phyloP scores from a whole-genome alignment of 2,888 invertebrate species.

The Spodoptera exigua region DNA sequence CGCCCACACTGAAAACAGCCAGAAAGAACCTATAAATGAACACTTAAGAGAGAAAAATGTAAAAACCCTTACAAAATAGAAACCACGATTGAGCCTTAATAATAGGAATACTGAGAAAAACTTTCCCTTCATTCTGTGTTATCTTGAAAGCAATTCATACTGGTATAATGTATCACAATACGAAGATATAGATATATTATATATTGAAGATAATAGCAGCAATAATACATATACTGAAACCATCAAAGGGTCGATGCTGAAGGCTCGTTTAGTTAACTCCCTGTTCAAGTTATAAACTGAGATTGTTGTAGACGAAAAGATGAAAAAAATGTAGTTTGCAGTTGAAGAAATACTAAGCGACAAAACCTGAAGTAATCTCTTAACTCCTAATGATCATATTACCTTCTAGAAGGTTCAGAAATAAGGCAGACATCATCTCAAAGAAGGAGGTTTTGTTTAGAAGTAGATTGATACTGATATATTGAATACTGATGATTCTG shows the following conservation, averaged over 20 bases:
- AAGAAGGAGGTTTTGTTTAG: no score
- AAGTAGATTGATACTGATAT: no score
- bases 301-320: no score
- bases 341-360: no score
- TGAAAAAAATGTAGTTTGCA: no score
- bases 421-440: no score
- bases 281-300: constrained; percentile 10
- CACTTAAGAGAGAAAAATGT: neutral
- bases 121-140: constrained; percentile 18
- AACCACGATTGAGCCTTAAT: constrained; percentile 20
- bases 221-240: constrained; percentile 62
- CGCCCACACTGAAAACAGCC: no score
- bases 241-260: constrained; percentile 58
- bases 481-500: no score
- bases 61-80: constrained; percentile 4
- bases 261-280: constrained; percentile 45
- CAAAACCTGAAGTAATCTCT: no score
- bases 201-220: constrained; percentile 58
- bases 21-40: no score
- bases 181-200: constrained; percentile 50
- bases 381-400: no score
- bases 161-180: constrained; percentile 42
- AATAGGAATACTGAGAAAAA: constrained; percentile 14
- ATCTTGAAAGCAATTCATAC: constrained; percentile 44
- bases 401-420: no score